These are phyloP conservation scores for Erynnis tages DNA, from an alignment of 2,888 invertebrate genomes.

Conservation along the genomic window DNA sequence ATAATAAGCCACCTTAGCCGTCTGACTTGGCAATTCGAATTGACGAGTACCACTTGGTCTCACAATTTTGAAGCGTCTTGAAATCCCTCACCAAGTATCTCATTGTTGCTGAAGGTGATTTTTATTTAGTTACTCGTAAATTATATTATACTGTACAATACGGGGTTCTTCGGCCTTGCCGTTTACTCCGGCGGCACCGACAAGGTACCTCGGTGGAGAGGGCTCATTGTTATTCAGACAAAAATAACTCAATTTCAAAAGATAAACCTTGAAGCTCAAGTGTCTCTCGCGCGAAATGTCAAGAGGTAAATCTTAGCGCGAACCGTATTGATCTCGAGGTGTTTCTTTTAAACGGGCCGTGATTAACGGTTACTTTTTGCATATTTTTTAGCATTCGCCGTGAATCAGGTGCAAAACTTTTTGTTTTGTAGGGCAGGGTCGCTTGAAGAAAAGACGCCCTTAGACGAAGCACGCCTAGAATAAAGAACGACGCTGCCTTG, in stretches of 20 bases:
- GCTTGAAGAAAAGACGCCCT: too few relatives aligned
- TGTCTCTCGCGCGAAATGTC: conserved; percentile 24
- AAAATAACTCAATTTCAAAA: conserved; percentile 29
- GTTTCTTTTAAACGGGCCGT: conserved; percentile 22
- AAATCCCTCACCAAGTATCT: background rate
- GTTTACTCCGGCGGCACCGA: conserved; percentile 24
- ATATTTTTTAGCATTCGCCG: background rate
- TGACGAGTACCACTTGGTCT: too few relatives aligned
- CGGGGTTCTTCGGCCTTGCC: conserved; percentile 18
- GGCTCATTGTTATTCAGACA: conserved; percentile 28
- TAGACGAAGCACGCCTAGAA: too few relatives aligned
- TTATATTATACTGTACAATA: conserved; percentile 11
- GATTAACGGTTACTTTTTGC: conserved; percentile 1
- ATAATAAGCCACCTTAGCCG: too few relatives aligned
- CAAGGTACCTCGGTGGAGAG: conserved; percentile 23
- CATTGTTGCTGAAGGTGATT: background rate
- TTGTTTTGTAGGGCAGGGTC: background rate
- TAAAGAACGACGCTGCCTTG: too few relatives aligned
- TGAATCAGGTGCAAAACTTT: background rate
- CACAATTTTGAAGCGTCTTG: background rate
- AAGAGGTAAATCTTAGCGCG: conserved; percentile 25
- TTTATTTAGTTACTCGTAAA: background rate
- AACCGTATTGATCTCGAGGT: conserved; percentile 27
- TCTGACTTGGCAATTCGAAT: too few relatives aligned
- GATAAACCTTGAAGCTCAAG: conserved; percentile 28